phyloP scores from a whole-genome alignment of 2,113 vertebrate species.

The Sprattus sprattus region DNA sequence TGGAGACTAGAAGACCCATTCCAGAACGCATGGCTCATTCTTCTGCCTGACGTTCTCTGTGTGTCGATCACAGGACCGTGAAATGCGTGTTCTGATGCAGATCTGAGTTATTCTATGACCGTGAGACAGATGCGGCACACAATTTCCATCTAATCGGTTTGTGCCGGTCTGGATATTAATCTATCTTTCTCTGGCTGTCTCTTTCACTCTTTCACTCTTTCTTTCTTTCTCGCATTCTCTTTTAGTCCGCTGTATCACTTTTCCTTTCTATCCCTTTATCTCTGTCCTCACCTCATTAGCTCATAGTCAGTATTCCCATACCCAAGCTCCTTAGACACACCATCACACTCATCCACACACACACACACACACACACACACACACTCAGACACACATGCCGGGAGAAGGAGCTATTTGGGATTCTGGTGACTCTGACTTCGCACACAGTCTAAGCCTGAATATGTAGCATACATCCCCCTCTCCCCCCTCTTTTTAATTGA shows the following conservation, averaged over 20 bases:
- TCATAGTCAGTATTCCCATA: neutral
- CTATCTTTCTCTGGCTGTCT: neutral
- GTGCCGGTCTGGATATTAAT: neutral
- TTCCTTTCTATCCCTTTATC: neutral
- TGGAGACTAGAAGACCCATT: neutral
- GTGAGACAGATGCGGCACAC: neutral
- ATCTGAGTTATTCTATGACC: neutral
- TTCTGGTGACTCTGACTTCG: neutral
- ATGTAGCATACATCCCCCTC: neutral
- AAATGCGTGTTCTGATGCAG: neutral
- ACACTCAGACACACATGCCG: neutral
- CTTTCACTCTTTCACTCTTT: neutral
- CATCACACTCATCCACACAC: neutral
- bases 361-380: neutral
- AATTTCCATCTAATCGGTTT: neutral
- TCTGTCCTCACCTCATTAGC: neutral
- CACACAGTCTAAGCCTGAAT: neutral
- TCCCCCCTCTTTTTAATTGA: neutral
- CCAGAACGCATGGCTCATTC: neutral
- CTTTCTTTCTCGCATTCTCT: neutral
- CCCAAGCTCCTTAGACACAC: neutral
- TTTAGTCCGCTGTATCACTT: neutral
- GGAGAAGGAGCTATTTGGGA: no score
- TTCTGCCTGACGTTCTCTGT: no score
- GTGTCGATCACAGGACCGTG: neutral